phyloP scores from a whole-genome alignment of 2,113 vertebrate genomes.

The Mohoua ochrocephala region DNA sequence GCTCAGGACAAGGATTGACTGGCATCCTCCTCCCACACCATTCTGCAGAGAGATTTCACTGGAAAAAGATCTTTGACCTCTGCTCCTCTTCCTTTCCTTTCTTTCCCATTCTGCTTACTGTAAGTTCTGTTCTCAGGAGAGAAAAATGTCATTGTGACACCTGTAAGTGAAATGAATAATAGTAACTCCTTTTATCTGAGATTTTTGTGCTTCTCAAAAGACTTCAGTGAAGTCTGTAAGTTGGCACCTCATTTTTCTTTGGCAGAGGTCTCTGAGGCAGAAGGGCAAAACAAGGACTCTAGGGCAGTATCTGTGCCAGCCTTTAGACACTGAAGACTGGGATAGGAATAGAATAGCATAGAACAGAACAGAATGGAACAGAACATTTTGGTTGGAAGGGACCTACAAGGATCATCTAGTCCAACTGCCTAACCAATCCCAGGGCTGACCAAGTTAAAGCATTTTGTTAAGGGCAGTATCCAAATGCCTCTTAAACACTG shows the following conservation, averaged over 20 bases:
- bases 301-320: not conserved
- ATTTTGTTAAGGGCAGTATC: not conserved
- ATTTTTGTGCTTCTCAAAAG: not conserved
- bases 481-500: not conserved
- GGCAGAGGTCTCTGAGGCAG: not conserved
- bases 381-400: not conserved
- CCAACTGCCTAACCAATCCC: not conserved
- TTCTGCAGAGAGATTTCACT: not conserved
- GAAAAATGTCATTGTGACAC: not conserved
- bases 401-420: not conserved
- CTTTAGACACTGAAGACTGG: not conserved
- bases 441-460: not conserved
- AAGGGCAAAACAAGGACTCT: not conserved
- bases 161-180: not conserved
- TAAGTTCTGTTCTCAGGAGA: not conserved
- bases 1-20: not conserved
- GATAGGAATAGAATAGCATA: not conserved
- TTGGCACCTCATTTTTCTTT: not conserved
- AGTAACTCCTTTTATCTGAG: not conserved
- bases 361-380: not conserved
- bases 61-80: not conserved
- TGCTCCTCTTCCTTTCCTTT: not conserved
- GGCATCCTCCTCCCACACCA: not conserved
- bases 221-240: accelerated
- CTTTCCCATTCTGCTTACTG: not conserved